Conservation (phyloP, 2,113 vertebrate genomes). For the Perccottus glenii region DNA sequence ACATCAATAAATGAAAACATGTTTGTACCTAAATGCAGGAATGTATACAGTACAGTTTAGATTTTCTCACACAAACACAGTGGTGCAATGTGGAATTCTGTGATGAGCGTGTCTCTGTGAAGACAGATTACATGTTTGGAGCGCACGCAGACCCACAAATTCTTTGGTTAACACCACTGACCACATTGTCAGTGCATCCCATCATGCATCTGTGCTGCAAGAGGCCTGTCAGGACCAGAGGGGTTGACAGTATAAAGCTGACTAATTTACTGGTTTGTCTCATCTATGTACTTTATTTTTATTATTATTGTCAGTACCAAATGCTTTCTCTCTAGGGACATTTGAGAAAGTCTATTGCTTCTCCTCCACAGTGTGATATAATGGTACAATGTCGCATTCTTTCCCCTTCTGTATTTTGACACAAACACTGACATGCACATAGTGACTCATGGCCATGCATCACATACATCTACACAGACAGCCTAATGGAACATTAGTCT, state of each 20-base stretch:
- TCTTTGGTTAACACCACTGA: conserved; percentile 54
- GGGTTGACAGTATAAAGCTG: neutral
- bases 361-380: conserved; percentile 10
- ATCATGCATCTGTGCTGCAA: conserved; percentile 52
- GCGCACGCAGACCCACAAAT: conserved; percentile 45
- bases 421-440: conserved; percentile 10
- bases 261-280: neutral
- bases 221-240: conserved; percentile 14
- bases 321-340: neutral
- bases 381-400: neutral
- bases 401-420: neutral
- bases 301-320: no score
- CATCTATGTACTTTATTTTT: no score
- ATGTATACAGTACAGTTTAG: no score
- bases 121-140: conserved; percentile 64
- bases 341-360: conserved; percentile 6
- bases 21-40: no score
- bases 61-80: conserved; percentile 6
- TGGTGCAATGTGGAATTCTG: conserved; percentile 45
- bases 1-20: no score
- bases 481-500: conserved; percentile 60
- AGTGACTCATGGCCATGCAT: neutral
- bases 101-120: conserved; percentile 58
- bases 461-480: conserved; percentile 9
- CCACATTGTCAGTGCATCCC: conserved; percentile 58